Base-by-base conservation (phyloP, 2,797 vertebrate genomes). In the Pseudomugil tenellus region DNA sequence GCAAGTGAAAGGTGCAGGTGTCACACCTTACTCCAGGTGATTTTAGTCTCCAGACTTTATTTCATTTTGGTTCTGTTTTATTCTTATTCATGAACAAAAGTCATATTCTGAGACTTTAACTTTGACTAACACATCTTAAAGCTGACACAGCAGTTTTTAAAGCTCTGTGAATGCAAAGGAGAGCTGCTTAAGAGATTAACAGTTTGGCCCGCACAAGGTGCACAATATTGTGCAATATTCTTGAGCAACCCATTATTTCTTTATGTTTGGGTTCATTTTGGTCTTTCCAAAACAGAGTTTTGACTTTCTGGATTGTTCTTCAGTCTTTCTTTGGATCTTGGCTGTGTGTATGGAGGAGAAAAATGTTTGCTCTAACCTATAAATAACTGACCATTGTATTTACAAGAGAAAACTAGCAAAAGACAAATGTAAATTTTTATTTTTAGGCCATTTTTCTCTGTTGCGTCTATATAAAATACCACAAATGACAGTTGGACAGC, bases 11-110 rank as follows among this genome's bases (percentile, higher is more conserved):
- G 96, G 96, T 43, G 93, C 95, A 28, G 96, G 96, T 10, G 79
- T 92, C 84, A 97, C 96, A 29, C 95, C 96, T 3, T 97, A 94
- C 77, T 96, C 96, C 72, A 95, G 96, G 95, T 95, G 88, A 34
- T 6, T 19, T 32, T 9, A 25, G 9, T 8, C 52, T 55, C 26
- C 26, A 3, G 39, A 14, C 7, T 6, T 25, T 16, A 26, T 1
- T 51, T 2, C 28, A n/a, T 3, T 51, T 11, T 19, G 23, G 8
- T 5, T 29, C 10, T 25, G 2, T 52, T 2, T 52, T 17, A 28
- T 17, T 52, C 14, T 52, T 8, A 28, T 26, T 28, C 23, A 51
- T 49, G 4, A 23, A 25, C 17, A 6, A 8, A 46, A 46, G 5
- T 1, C 2, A n/a, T 21, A 23, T 12, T 49, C 21, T 49, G 10